Conservation (phyloP, 2,888 invertebrate species). For the Megastigmus dorsalis region DNA sequence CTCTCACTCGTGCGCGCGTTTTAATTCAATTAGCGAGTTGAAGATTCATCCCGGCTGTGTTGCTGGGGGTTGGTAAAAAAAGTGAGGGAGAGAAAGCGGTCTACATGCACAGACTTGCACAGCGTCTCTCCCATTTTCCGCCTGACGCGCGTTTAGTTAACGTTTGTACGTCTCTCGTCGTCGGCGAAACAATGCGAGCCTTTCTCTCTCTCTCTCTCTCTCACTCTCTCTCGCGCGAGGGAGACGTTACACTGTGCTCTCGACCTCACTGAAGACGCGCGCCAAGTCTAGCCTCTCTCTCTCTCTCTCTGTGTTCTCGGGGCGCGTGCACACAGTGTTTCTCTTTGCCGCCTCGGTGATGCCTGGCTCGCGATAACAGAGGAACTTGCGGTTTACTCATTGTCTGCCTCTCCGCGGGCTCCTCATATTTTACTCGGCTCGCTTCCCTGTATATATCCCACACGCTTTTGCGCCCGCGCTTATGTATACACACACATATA, state of each 20-base stretch:
- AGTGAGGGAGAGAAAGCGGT: not conserved
- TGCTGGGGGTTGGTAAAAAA: not conserved
- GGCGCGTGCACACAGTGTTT: slow-evolving; percentile 1
- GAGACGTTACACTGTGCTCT: slow-evolving; percentile 51
- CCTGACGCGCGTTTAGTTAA: slow-evolving; percentile 52
- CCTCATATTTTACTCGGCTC: slow-evolving; percentile 31
- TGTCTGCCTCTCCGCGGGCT: slow-evolving; percentile 32
- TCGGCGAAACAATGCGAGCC: slow-evolving; percentile 53
- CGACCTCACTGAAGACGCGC: slow-evolving; percentile 13
- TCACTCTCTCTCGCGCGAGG: slow-evolving; percentile 51
- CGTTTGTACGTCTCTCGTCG: slow-evolving; percentile 50
- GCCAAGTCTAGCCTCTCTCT: no score
- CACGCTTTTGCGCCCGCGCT: not conserved
- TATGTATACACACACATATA: no score
- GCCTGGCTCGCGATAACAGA: slow-evolving; percentile 30
- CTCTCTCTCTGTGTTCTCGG: not conserved
- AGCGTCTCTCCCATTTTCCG: slow-evolving; percentile 20
- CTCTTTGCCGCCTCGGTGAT: slow-evolving; percentile 26
- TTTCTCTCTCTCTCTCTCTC: no score
- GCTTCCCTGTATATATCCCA: slow-evolving; percentile 6
- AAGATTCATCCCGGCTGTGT: slow-evolving; percentile 14
- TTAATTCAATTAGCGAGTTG: slow-evolving; percentile 39
- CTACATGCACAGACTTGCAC: no score
- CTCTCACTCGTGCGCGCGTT: not conserved
- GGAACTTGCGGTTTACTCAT: slow-evolving; percentile 47